Evolutionary conservation across 2,888 invertebrate genomes (phyloP), one percentile per base, ranked within the genome.

Genomic region (Anarsia innoxiella): DNA sequence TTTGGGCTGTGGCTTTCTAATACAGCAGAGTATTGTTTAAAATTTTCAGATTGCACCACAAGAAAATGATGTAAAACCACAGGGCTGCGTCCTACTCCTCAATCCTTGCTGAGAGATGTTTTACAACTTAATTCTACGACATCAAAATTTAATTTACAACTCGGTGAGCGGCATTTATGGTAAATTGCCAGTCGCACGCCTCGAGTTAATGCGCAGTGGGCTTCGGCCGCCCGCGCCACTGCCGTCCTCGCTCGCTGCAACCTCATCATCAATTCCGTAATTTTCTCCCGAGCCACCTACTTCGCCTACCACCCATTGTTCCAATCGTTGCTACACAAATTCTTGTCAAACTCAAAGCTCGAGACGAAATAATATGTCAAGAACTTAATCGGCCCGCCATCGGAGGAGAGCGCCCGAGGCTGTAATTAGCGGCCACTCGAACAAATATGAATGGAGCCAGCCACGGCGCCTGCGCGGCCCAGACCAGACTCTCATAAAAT

Each of bases 341-440:
- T 19, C 4, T 8, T 19, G 19, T 19, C 19, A 19, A 19, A 19
- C 19, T 19, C 19, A 3, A 19, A 6, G 64, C 58, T 46, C 46
- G 56, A 52, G 56, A 64, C 49, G 55, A 63, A 70, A 73, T 67
- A 67, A 66, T 65, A 66, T 63, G 70, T 69, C 66, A 68, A 73
- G 67, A 70, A 69, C 70, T 74, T 76, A 77, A 80, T 79, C 78
- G 71, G 63, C 37, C 43, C 45, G 44, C 54, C 57, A 70, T 68
- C 73, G 59, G 50, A 36, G 49, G 47, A 51, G 56, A 50, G 56
- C 53, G 35, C 41, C 38, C 44, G 45, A 44, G 57, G 51, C 60
- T 71, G 67, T 72, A 80, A 83, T 83, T 83, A 83, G 57, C 53
- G 53, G 64, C 54, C 68, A 68, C 75, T 76, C 73, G 71, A 61